Percentiles rank a stretch among this genome's conserved stretches.
Conservation (phyloP, 2,888 invertebrate species). For the Druceiella hillmani region DNA sequence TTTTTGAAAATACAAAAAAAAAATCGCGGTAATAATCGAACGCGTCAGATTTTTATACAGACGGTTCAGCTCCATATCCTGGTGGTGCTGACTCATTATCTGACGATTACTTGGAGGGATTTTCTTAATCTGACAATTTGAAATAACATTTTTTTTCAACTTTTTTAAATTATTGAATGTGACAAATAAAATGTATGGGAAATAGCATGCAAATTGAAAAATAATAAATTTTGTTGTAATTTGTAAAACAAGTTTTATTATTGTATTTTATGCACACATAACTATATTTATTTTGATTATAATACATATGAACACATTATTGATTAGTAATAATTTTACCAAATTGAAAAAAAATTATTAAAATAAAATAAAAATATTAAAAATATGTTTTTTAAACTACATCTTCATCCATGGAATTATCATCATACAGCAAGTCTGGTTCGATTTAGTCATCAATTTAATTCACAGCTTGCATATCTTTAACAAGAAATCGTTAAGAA, state of each 20-base stretch:
- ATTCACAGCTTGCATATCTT: constrained; percentile 22
- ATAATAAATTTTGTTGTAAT: too few species aligned
- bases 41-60: constrained; percentile 20
- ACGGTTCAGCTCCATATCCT: constrained; percentile 14
- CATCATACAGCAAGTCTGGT: too few species aligned
- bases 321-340: too few species aligned
- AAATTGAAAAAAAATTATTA: too few species aligned
- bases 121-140: constrained; percentile 12
- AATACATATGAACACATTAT: too few species aligned
- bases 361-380: constrained; percentile 12
- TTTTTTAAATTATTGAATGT: too few species aligned
- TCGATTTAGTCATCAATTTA: too few species aligned
- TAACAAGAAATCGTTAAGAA: constrained; percentile 20
- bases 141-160: neutral
- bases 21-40: constrained; percentile 16
- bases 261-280: too few species aligned
- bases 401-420: constrained; percentile 24
- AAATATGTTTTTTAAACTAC: constrained; percentile 18
- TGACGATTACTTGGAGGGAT: constrained; percentile 9
- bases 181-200: too few species aligned
- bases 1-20: constrained; percentile 20
- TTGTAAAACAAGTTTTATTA: too few species aligned
- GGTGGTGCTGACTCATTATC: neutral
- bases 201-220: too few species aligned
- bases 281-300: too few species aligned